A percentile compares a stretch with the other conserved stretches of the same genome.
Conservation (phyloP, 2,797 vertebrate genomes). For the Enteromius thamalakanensis region DNA sequence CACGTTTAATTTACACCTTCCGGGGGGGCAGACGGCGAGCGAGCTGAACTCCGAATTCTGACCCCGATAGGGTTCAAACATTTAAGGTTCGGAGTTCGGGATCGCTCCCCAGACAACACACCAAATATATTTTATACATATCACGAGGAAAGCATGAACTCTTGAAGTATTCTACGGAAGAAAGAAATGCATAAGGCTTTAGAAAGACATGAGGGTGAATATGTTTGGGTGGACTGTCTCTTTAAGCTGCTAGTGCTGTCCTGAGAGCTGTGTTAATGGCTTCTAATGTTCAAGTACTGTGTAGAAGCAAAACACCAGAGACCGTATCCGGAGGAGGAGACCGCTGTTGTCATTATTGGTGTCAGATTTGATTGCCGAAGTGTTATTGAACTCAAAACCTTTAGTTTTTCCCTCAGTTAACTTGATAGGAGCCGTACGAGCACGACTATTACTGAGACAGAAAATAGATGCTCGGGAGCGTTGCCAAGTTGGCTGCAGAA, state of each 20-base stretch:
- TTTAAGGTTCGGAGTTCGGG: too few species aligned
- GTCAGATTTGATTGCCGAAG: not conserved
- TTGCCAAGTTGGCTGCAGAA: not conserved
- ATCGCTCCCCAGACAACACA: too few species aligned
- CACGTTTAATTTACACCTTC: too few species aligned
- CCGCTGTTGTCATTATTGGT: not conserved
- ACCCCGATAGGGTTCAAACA: too few species aligned
- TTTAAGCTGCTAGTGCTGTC: not conserved
- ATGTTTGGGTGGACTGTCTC: not conserved
- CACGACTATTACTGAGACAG: not conserved
- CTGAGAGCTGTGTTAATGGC: not conserved
- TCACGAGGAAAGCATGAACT: too few species aligned
- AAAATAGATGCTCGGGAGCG: not conserved
- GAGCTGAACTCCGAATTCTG: too few species aligned
- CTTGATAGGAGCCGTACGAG: not conserved
- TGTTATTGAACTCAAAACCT: not conserved
- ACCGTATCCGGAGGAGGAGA: not conserved
- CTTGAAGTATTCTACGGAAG: too few species aligned
- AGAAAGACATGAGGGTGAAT: not conserved
- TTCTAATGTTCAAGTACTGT: not conserved
- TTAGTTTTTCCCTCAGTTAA: not conserved
- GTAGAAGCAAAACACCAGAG: not conserved
- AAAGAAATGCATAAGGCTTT: not conserved
- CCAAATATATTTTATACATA: too few species aligned
- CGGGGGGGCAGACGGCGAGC: too few species aligned